Base-by-base conservation (phyloP, 2,113 vertebrate species). In the Catharus fuscescens region DNA sequence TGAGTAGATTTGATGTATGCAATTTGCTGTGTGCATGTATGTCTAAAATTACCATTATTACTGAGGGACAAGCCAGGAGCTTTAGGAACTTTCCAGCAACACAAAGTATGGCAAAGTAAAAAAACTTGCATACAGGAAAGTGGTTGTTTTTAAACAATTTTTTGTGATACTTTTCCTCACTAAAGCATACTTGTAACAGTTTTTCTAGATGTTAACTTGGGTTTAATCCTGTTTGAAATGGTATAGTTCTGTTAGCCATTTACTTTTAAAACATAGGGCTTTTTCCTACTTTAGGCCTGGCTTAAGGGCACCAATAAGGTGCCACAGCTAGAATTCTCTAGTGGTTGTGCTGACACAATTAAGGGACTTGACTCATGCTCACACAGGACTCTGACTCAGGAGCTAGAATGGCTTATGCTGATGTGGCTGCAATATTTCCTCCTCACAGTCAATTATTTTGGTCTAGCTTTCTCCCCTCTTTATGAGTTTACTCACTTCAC, bases 321-420 rank as follows among this genome's bases (percentile, higher is more conserved):
- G 14, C 14, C 66, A 36, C 28, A 71, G 47, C 56, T 72, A 62
- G 52, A 78, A 86, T 80, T 53, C 34, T 93, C 69, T 38, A 2
- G 1, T 56, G 47, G 19, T 40, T 78, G 34, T 88, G 32, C 54
- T 94, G 84, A 71, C 67, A 88, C 62, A 80, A 14, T 77, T 72
- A 77, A 85, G 54, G 66, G 40, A 38, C 90, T 97, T 95, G 90
- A 92, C 90, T 96, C 85, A 95, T 44, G 18, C 70, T 87, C 66
- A 70, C 72, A 92, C 29, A 80, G 88, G 29, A 80, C 52, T 92
- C 72, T 95, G 91, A 86, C 82, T 95, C 82, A 84, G 56, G 82
- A 88, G 56, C 47, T 80, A 40, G 86, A 90, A 62, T 14, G 60
- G 72, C 52, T 86, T 92, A 18, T 40, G 44, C 60, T 94, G 64